Base-by-base conservation (phyloP, 92 coral and sea anemone genomes). In the Bergia sp. region DNA sequence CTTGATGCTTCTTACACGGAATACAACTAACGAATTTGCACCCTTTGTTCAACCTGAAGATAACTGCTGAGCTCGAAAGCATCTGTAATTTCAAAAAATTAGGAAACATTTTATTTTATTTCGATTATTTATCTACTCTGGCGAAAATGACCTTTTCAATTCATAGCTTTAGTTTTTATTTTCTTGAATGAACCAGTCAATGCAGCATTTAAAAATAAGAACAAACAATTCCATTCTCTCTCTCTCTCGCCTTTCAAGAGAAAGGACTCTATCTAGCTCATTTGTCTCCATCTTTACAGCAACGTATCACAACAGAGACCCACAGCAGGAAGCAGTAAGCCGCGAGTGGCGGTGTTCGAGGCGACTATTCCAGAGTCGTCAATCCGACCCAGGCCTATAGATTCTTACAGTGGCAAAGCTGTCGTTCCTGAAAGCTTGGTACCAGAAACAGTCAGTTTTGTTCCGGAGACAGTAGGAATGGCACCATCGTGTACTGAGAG, bases 361-460 rank as follows among this genome's bases (percentile, higher is more conserved):
- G 7, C 53, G 37, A 7, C 80, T 3, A 41, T 11, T 40, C 50
- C 80, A 76, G 29, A 7, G 50, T 76, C 80, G 45, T 42, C 80
- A 3, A 2, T 41, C 45, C 80, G 53, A 21, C 53, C 80, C 50
- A 76, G 23, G 1, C 80, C 36, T n/a, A 38, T 23, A 42, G 80
- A 41, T 76, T 76, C 80, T n/a, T 0, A 10, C 37, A 76, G 80
- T 39, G 29, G 80, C 36, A 76, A 50, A 76, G 80, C 23, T 76
- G 5, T 76, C 47, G 45, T 41, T 76, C 80, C 80, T 2, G 50
- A 76, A 13, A 76, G 36, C 80, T 36, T 76, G 29, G 80, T 76
- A 15, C 79, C 53, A 41, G 79, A 75, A 75, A 75, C 79, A 75
- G 79, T 75, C n/a, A 75, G 79, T 44, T 8, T 40, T 42, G 23